phyloP scores from a whole-genome alignment of 2,797 vertebrate species.

The Sparus aurata region DNA sequence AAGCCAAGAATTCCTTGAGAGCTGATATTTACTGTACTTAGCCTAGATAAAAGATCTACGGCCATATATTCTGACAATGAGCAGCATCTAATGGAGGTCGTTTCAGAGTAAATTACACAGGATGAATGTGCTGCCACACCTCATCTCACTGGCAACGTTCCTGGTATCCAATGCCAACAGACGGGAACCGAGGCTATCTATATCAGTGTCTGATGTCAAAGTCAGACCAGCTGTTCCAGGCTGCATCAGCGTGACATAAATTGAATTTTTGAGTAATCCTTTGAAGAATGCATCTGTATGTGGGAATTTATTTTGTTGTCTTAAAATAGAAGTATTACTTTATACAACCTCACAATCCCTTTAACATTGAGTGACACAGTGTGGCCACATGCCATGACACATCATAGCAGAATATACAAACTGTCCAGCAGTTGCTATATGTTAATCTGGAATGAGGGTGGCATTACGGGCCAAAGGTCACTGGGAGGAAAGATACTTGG shows the following conservation, averaged over 20 bases:
- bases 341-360: constrained; percentile 71
- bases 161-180: constrained; percentile 80
- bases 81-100: constrained; percentile 60
- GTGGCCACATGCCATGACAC: constrained; percentile 70
- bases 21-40: constrained; percentile 34
- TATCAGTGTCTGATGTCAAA: constrained; percentile 87
- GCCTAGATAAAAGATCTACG: constrained; percentile 55
- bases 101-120: constrained; percentile 71
- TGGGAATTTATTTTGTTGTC: constrained; percentile 82
- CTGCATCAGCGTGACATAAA: constrained; percentile 82
- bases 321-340: constrained; percentile 84
- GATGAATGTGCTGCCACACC: constrained; percentile 75
- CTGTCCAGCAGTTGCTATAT: constrained; percentile 75
- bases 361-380: constrained; percentile 79
- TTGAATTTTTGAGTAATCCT: constrained; percentile 86
- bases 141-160: constrained; percentile 74
- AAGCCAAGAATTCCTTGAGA: constrained; percentile 10
- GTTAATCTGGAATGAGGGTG: constrained; percentile 45
- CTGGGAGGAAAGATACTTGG: constrained; percentile 40
- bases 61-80: constrained; percentile 66
- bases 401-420: constrained; percentile 74
- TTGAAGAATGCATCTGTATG: constrained; percentile 85
- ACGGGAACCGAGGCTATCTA: constrained; percentile 84
- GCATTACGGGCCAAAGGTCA: constrained; percentile 53
- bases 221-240: constrained; percentile 84